Percentiles rank a stretch among this genome's conserved stretches.
These are phyloP conservation scores for Electrophaes corylata DNA, from an alignment of 2,888 invertebrate genomes.

Conservation along the genomic window DNA sequence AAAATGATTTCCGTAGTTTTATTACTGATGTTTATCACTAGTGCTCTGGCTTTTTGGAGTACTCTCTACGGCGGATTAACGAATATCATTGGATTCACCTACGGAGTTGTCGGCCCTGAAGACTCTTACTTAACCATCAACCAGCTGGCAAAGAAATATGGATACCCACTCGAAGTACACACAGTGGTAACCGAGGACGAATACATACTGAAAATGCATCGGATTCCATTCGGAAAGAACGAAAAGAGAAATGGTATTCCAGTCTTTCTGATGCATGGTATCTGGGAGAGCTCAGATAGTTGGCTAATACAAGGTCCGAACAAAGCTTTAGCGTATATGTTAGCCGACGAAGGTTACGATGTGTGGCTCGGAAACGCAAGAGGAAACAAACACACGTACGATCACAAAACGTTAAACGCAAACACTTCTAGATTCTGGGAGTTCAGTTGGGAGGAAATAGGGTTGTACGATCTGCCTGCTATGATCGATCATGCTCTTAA, in stretches of 20 bases:
- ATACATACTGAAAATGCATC: conserved; percentile 62
- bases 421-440: conserved; percentile 61
- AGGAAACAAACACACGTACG: conserved; percentile 85
- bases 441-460: conserved; percentile 90
- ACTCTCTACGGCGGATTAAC: conserved; percentile 29
- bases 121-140: conserved; percentile 58
- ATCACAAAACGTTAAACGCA: conserved; percentile 50
- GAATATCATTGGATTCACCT: conserved; percentile 10
- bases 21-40: conserved; percentile 22
- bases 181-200: conserved; percentile 62
- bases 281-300: conserved; percentile 78
- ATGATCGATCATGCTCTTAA: conserved; percentile 86
- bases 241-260: conserved; percentile 53
- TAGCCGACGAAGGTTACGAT: conserved; percentile 87
- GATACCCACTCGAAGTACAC: conserved; percentile 61
- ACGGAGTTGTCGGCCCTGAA: conserved; percentile 37
- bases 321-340: conserved; percentile 85
- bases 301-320: conserved; percentile 83
- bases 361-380: conserved; percentile 94
- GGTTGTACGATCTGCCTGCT: conserved; percentile 87
- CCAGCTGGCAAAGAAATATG: conserved; percentile 54
- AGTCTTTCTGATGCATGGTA: conserved; percentile 91
- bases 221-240: conserved; percentile 50
- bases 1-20: conserved; percentile 32
- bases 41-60: conserved; percentile 35